Evolutionary conservation across 2,113 vertebrate species (phyloP).

Genomic region (Aptenodytes patagonicus): DNA sequence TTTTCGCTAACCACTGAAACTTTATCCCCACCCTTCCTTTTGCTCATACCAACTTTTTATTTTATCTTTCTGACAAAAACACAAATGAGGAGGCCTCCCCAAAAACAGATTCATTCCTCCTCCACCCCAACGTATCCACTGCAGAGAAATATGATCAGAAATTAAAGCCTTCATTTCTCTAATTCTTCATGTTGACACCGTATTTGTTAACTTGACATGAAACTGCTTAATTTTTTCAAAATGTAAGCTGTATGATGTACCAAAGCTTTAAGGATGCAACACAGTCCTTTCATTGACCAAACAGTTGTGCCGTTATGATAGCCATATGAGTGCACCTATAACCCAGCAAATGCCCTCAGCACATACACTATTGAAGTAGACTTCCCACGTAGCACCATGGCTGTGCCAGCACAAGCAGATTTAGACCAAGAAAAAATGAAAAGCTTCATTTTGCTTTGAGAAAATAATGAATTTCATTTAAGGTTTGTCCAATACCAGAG

Average conservation of each 20-base stretch:
- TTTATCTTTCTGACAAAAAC: neutral
- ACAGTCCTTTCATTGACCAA: neutral
- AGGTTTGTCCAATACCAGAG: neutral
- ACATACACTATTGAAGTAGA: neutral
- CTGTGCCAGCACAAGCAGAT: neutral
- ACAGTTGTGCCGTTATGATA: fast-evolving
- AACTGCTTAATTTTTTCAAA: neutral
- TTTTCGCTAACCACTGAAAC: neutral
- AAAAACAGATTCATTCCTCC: neutral
- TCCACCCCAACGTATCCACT: neutral
- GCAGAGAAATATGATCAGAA: neutral
- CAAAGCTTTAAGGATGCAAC: neutral
- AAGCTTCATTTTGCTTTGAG: neutral
- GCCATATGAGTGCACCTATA: neutral
- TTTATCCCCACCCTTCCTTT: neutral
- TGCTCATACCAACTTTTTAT: neutral
- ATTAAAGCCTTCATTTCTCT: neutral
- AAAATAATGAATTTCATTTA: neutral
- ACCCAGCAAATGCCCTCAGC: neutral
- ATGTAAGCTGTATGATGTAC: neutral
- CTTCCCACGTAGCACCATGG: neutral
- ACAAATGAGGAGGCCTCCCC: neutral
- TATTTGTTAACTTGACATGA: neutral
- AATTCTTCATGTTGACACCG: neutral
- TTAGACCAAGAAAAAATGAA: neutral